Conservation (phyloP, 37 sponge, comb jelly and placozoan species). For the Crambe crambe region DNA sequence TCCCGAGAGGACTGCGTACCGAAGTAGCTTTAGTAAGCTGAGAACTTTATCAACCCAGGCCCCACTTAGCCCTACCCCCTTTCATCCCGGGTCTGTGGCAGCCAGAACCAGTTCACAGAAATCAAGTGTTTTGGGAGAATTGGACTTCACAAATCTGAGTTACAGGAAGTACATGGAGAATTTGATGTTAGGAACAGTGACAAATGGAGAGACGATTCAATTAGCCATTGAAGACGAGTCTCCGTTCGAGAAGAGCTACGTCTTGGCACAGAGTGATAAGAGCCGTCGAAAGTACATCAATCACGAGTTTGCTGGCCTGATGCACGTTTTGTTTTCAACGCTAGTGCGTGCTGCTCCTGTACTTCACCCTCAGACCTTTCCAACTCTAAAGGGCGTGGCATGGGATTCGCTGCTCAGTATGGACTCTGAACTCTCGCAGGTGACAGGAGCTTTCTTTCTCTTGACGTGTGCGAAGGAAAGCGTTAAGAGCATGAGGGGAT, state of each 20-base stretch:
- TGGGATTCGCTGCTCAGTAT: slow-evolving; percentile 62
- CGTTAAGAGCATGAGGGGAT: slow-evolving; percentile 3
- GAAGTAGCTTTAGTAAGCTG: too few relatives aligned
- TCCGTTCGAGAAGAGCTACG: not conserved
- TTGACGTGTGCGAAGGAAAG: slow-evolving; percentile 37
- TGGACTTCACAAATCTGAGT: not conserved
- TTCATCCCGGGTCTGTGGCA: not conserved
- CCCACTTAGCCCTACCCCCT: not conserved
- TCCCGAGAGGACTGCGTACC: not conserved
- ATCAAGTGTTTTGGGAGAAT: not conserved
- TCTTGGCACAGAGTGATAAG: not conserved
- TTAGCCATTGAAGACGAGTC: slow-evolving; percentile 31
- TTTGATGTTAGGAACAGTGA: not conserved
- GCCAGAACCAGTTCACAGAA: not conserved
- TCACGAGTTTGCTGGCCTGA: slow-evolving; percentile 14
- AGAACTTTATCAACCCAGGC: not conserved
- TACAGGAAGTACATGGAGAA: slow-evolving; percentile 2
- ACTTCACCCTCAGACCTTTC: slow-evolving; percentile 13
- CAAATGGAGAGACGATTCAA: slow-evolving; percentile 10
- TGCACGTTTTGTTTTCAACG: slow-evolving; percentile 50
- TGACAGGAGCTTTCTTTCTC: slow-evolving; percentile 68
- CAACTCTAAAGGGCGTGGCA: slow-evolving; percentile 20
- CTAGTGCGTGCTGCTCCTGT: slow-evolving; percentile 35
- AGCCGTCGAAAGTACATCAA: slow-evolving; percentile 22
- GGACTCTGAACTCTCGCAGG: slow-evolving; percentile 44